These are phyloP conservation scores for Megalurothrips usitatus DNA, from an alignment of 2,888 invertebrate species.

Conservation along the genomic window DNA sequence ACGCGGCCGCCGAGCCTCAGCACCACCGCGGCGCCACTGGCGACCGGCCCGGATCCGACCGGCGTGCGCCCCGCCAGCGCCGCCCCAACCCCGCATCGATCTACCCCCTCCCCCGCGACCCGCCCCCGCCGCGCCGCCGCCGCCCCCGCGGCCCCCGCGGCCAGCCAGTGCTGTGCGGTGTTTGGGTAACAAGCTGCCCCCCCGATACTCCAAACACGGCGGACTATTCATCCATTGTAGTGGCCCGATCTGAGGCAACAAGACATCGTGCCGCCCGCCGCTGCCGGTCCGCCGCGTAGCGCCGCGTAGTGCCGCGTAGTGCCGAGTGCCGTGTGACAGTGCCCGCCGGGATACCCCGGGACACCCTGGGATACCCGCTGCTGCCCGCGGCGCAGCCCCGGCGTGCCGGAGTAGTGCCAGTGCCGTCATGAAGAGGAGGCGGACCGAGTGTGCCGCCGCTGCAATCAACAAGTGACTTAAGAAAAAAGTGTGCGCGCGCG, in stretches of 20 bases:
- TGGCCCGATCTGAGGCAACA: neutral
- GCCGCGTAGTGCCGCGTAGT: neutral
- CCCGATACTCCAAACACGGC: neutral
- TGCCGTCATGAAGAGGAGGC: neutral
- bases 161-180: too few species aligned
- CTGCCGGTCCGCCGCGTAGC: too few species aligned
- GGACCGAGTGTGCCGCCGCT: neutral
- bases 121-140: neutral
- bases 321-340: neutral
- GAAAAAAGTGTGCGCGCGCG: conserved; percentile 39
- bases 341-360: neutral
- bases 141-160: neutral
- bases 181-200: neutral
- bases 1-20: neutral
- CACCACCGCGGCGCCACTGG: neutral
- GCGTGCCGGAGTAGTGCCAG: neutral
- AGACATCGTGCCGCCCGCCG: neutral
- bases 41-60: neutral
- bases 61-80: conserved; percentile 37
- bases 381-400: neutral
- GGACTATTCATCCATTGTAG: neutral
- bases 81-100: conserved; percentile 44
- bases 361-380: neutral
- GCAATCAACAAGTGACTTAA: conserved; percentile 20
- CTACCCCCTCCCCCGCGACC: conserved; percentile 48